Evolutionary conservation across 2,888 invertebrate genomes (phyloP).

Genomic region (Tubulanus polymorphus): DNA sequence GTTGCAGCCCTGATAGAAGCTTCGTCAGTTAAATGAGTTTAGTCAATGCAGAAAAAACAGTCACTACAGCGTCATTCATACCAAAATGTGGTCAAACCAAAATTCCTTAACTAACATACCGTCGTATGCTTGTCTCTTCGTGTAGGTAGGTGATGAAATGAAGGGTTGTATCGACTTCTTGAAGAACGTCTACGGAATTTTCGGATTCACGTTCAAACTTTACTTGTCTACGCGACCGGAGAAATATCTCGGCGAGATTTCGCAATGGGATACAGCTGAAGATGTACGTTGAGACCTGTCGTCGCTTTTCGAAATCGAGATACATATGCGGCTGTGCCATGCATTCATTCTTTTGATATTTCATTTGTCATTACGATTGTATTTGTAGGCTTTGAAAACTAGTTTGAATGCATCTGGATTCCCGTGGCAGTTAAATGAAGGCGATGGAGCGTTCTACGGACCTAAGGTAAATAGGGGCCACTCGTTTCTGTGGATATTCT

Average conservation of each 20-base stretch:
- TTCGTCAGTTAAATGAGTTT: no score
- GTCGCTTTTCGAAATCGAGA: no score
- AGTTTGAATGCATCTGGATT: conserved; percentile 81
- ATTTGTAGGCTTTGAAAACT: conserved; percentile 69
- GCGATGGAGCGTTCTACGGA: conserved; percentile 98
- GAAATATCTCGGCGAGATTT: conserved; percentile 82
- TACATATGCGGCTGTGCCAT: no score
- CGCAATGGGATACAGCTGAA: conserved; percentile 81
- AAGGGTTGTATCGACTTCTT: conserved; percentile 76
- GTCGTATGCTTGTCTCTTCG: neutral
- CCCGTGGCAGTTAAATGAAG: conserved; percentile 87
- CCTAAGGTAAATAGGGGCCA: conserved; percentile 66
- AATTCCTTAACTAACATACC: no score
- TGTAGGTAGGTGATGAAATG: conserved; percentile 78
- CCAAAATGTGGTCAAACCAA: no score
- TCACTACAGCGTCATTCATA: no score
- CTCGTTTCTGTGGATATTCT: neutral
- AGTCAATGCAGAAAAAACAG: no score
- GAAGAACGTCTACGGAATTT: conserved; percentile 77
- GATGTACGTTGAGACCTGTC: conserved; percentile 36
- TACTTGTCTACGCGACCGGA: conserved; percentile 92
- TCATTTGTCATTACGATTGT: neutral
- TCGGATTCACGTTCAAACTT: conserved; percentile 92
- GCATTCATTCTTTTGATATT: neutral
- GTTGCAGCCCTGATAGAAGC: no score